Evolutionary conservation across 2,888 invertebrate species (phyloP).

Genomic region (Megalurothrips usitatus): DNA sequence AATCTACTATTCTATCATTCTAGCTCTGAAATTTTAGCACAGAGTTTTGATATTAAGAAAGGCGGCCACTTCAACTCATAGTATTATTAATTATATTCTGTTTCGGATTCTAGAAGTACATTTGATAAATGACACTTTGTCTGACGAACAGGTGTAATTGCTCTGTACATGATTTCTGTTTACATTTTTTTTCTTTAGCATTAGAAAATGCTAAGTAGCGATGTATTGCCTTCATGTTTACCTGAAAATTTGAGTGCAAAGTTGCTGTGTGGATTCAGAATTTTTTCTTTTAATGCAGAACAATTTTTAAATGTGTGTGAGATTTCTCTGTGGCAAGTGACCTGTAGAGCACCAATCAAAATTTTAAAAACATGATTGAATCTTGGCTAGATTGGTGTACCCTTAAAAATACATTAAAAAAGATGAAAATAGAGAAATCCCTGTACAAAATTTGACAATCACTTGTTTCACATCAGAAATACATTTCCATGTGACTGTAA

Average conservation of each 20-base stretch:
- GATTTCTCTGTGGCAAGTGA: neutral
- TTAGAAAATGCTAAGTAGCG: too few relatives aligned
- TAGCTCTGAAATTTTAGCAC: neutral
- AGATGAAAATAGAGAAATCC: neutral
- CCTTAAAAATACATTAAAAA: neutral
- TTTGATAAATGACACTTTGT: neutral
- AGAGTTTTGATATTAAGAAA: conserved; percentile 5
- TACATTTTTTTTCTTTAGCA: too few relatives aligned
- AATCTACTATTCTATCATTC: neutral
- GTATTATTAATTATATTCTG: conserved; percentile 6
- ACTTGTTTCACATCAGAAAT: neutral
- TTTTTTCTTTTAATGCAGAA: neutral
- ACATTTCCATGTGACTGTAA: neutral
- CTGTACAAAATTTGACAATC: too few relatives aligned
- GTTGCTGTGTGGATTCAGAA: neutral
- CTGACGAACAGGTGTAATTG: neutral
- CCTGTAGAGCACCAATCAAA: neutral
- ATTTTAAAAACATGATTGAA: neutral
- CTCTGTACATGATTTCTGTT: neutral
- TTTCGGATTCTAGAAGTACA: too few relatives aligned
- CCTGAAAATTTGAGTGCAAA: neutral
- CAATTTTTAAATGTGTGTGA: neutral
- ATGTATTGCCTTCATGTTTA: neutral
- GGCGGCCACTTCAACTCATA: neutral
- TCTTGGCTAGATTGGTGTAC: neutral